Percentiles rank a stretch among this genome's conserved stretches.
Conservation (phyloP, 2,113 vertebrate genomes). For the Dermatemys mawii region DNA sequence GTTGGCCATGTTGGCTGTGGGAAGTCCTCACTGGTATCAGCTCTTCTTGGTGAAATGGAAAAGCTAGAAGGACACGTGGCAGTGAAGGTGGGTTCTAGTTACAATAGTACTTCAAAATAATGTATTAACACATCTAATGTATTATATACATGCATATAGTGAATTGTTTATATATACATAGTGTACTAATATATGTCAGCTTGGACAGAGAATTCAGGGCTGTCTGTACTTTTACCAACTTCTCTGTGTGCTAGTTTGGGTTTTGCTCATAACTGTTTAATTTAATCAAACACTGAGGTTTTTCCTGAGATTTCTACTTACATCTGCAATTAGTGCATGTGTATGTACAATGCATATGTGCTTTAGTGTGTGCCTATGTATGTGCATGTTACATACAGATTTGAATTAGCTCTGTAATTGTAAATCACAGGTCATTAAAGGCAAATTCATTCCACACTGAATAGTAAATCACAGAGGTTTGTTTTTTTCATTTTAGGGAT, state of each 20-base stretch:
- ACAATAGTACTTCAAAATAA: background rate
- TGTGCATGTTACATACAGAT: background rate
- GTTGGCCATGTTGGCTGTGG: conserved; percentile 97
- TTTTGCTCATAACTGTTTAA: conserved; percentile 3
- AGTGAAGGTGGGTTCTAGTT: conserved; percentile 82
- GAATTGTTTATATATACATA: background rate
- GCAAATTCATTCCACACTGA: background rate
- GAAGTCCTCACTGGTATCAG: conserved; percentile 93
- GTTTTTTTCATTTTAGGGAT: conserved; percentile 81
- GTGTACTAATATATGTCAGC: background rate
- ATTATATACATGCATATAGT: background rate
- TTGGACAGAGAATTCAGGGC: background rate
- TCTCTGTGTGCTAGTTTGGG: background rate
- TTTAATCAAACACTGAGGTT: background rate
- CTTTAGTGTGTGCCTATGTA: background rate
- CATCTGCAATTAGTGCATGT: background rate
- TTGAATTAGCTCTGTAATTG: background rate
- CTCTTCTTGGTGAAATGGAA: conserved; percentile 96
- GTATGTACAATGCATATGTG: background rate
- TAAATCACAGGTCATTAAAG: background rate
- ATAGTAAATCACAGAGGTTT: background rate
- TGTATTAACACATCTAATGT: background rate
- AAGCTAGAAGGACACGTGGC: conserved; percentile 90
- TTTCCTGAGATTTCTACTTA: background rate
- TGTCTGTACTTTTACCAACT: background rate